These are phyloP conservation scores for Brevimyrus niger DNA, from an alignment of 2,113 vertebrate species.

Conservation along the genomic window DNA sequence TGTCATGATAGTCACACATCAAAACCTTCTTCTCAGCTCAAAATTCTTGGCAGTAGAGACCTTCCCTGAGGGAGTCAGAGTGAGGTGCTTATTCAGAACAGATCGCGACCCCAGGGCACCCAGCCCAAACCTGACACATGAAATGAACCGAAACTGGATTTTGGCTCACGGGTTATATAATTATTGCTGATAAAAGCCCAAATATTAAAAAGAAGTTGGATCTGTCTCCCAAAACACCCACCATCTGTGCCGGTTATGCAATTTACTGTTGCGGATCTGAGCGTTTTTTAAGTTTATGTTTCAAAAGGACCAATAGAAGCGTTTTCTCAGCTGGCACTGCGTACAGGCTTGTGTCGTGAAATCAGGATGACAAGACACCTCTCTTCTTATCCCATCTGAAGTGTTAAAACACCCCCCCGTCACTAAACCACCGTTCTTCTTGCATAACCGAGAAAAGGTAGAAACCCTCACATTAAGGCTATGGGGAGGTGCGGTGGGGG, in stretches of 20 bases:
- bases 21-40: not conserved
- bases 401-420: not conserved
- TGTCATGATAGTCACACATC: not conserved
- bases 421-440: not conserved
- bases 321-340: not conserved
- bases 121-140: not conserved
- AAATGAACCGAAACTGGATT: not conserved
- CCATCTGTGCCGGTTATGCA: conserved; percentile 14
- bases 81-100: not conserved
- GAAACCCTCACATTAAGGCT: not conserved
- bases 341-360: not conserved
- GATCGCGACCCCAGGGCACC: not conserved
- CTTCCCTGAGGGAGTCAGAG: not conserved
- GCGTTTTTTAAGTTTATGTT: conserved; percentile 4
- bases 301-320: not conserved
- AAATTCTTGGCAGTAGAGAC: not conserved
- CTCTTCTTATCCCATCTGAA: conserved; percentile 12
- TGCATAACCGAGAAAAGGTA: conserved; percentile 1
- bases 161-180: not conserved
- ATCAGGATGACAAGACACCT: not conserved
- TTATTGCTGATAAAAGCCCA: not conserved
- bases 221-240: not conserved
- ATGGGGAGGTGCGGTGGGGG: not conserved
- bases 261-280: conserved; percentile 4
- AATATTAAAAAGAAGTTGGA: not conserved